phyloP scores from a whole-genome alignment of 92 coral and sea anemone species.

The Hydrozoanthus gracilis region DNA sequence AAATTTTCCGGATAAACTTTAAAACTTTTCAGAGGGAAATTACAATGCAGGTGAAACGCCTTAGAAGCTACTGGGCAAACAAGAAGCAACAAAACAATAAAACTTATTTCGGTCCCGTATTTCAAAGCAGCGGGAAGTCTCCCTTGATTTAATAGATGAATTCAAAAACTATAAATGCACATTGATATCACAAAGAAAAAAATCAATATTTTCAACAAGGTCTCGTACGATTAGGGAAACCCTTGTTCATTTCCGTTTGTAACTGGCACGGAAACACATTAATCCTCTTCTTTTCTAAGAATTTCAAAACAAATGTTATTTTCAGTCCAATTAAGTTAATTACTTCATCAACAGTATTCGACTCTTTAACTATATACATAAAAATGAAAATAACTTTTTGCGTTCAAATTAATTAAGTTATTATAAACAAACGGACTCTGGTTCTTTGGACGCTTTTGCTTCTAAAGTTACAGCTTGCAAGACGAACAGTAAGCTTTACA shows the following conservation, averaged over 20 bases:
- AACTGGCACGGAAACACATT: neutral
- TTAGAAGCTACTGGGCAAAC: neutral
- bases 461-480: neutral
- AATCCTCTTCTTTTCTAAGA: neutral
- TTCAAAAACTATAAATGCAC: neutral
- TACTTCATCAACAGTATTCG: slow-evolving; percentile 15
- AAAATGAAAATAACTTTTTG: slow-evolving; percentile 6
- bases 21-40: no score
- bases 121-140: slow-evolving; percentile 15
- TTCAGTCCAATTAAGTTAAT: slow-evolving; percentile 18
- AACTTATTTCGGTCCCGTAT: neutral
- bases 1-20: no score
- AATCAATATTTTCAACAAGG: neutral
- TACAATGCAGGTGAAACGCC: no score
- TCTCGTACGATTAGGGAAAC: neutral
- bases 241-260: neutral
- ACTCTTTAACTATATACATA: neutral
- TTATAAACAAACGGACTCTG: slow-evolving; percentile 2
- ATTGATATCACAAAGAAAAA: neutral
- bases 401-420: neutral
- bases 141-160: neutral
- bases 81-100: neutral
- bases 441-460: neutral
- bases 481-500: neutral
- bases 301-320: slow-evolving; percentile 34